These are phyloP conservation scores for Hemicordylus capensis DNA, from an alignment of 2,113 vertebrate genomes.

Conservation along the genomic window DNA sequence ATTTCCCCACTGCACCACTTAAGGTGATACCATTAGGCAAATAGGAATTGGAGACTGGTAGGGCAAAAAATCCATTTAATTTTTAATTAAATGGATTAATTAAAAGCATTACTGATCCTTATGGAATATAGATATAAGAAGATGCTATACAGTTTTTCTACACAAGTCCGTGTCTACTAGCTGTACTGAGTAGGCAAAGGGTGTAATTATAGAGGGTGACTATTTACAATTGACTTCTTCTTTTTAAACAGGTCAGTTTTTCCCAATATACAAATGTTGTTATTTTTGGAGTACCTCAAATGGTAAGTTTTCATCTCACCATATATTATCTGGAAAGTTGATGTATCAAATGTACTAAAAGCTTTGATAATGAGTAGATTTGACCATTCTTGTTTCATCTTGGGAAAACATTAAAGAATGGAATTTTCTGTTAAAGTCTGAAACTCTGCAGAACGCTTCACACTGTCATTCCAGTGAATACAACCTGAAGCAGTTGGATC, in stretches of 20 bases:
- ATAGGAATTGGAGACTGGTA: neutral
- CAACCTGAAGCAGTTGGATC: neutral
- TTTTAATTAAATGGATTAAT: too few relatives aligned
- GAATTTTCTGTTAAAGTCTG: neutral
- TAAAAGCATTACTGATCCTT: neutral
- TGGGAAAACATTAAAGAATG: neutral
- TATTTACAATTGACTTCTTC: neutral
- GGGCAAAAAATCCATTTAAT: neutral
- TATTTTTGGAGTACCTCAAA: constrained; percentile 96
- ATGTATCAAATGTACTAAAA: neutral
- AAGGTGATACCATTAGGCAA: neutral
- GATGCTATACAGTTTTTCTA: neutral
- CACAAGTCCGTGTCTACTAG: neutral
- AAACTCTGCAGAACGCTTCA: neutral
- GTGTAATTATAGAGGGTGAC: neutral
- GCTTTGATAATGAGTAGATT: neutral
- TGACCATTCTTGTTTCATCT: neutral
- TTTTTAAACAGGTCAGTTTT: constrained; percentile 86
- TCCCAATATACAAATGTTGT: constrained; percentile 88
- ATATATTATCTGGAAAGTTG: neutral
- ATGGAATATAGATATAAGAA: neutral
- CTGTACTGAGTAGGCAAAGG: neutral
- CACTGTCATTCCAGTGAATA: too few relatives aligned
- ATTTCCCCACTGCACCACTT: too few relatives aligned
- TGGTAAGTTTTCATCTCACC: constrained; percentile 82